A percentile compares a stretch with the other conserved stretches of the same genome.
phyloP scores from a whole-genome alignment of 2,888 invertebrate species.

The Xestia ashworthii region DNA sequence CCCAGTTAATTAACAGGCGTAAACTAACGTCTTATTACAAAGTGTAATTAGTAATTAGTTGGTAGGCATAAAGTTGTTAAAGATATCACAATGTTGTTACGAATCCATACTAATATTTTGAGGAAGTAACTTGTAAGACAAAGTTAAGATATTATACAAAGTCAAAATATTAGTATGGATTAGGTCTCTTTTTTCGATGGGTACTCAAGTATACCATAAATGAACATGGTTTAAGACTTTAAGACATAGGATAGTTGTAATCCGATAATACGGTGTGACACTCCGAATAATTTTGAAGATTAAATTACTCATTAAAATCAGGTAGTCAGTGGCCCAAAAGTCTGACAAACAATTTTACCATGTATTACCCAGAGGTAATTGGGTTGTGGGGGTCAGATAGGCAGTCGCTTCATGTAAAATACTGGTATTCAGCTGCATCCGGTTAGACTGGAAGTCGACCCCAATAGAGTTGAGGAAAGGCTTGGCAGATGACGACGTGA shows the following conservation, averaged over 20 bases:
- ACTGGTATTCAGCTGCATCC: neutral
- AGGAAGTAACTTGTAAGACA: neutral
- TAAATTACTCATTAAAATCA: no score
- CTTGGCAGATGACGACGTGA: neutral
- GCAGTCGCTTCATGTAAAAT: no score
- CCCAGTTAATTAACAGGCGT: slow-evolving; percentile 36
- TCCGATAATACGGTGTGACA: no score
- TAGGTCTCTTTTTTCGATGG: no score
- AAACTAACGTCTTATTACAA: slow-evolving; percentile 12
- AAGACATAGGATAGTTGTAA: neutral
- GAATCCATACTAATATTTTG: neutral
- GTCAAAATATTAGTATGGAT: no score
- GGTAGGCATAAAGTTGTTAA: neutral
- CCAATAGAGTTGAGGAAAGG: neutral
- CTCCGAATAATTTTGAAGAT: neutral
- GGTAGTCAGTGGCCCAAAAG: no score
- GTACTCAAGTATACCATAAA: neutral
- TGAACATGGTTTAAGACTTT: neutral
- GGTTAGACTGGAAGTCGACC: neutral
- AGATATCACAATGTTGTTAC: neutral
- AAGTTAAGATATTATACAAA: no score
- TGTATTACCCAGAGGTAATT: no score
- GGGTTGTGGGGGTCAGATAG: no score
- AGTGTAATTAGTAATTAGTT: slow-evolving; percentile 27
- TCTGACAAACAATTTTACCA: no score